Evolutionary conservation across 2,888 invertebrate species (phyloP).

Genomic region (Balanococcus diminutus): DNA sequence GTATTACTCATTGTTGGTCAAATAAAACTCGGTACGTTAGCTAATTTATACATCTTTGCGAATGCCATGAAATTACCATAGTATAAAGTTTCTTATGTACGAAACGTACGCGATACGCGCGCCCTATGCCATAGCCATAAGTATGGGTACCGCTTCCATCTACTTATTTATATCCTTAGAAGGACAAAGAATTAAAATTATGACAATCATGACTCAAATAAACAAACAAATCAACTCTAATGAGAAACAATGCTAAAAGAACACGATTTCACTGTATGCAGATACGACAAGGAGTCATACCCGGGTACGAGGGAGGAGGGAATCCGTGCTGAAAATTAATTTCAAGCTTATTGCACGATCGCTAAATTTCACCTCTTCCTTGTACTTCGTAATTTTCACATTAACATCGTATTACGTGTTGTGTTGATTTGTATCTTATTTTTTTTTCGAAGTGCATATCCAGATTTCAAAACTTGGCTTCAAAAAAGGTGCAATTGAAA

Average conservation of each 20-base stretch:
- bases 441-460: too few relatives aligned
- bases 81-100: neutral
- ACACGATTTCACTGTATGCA: neutral
- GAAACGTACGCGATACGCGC: neutral
- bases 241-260: neutral
- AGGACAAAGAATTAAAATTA: neutral
- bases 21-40: neutral
- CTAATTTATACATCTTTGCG: neutral
- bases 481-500: too few relatives aligned
- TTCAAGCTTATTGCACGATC: too few relatives aligned
- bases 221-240: neutral
- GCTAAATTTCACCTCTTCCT: too few relatives aligned
- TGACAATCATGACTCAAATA: slow-evolving; percentile 16
- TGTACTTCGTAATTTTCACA: too few relatives aligned
- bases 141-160: too few relatives aligned
- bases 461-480: too few relatives aligned
- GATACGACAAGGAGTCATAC: neutral
- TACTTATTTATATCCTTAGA: neutral
- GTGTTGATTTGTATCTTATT: too few relatives aligned
- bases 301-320: neutral
- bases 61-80: neutral
- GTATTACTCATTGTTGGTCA: slow-evolving; percentile 4
- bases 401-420: too few relatives aligned
- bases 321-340: slow-evolving; percentile 7
- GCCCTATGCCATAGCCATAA: too few relatives aligned